These are phyloP conservation scores for Ptychoptera albimana DNA, from an alignment of 2,888 invertebrate species.

Conservation along the genomic window DNA sequence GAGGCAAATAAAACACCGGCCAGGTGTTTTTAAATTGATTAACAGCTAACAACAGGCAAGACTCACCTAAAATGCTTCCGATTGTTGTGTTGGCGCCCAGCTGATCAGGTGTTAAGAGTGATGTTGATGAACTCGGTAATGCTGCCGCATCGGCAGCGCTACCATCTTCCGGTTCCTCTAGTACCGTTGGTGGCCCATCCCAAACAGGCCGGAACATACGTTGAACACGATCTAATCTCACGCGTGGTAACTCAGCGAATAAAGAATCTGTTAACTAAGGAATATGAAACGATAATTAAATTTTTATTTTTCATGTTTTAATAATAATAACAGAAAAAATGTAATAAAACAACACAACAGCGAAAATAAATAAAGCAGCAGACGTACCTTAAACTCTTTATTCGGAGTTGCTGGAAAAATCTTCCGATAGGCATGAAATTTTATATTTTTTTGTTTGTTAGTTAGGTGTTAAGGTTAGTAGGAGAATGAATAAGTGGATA, in stretches of 20 bases:
- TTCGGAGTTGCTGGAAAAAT: constrained; percentile 32
- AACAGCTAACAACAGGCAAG: background rate
- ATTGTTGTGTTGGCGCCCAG: constrained; percentile 29
- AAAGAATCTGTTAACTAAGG: constrained; percentile 26
- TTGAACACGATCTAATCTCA: constrained; percentile 50
- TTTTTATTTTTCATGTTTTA: background rate
- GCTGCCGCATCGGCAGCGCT: background rate
- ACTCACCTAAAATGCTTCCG: constrained; percentile 30
- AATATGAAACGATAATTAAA: constrained; percentile 1
- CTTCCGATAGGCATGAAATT: constrained; percentile 12
- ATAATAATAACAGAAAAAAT: background rate
- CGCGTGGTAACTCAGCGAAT: constrained; percentile 37
- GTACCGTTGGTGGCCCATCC: constrained; percentile 41
- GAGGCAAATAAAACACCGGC: background rate
- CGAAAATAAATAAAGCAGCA: constrained; percentile 5
- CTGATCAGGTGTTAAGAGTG: constrained; percentile 14
- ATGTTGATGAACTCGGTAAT: constrained; percentile 16
- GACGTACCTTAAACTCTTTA: constrained; percentile 26
- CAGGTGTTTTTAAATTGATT: constrained; percentile 1
- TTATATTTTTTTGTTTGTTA: constrained; percentile 2
- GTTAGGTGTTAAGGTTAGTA: background rate
- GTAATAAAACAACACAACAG: background rate
- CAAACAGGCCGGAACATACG: constrained; percentile 34
- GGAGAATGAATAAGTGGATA: constrained; percentile 6
- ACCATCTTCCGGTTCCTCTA: constrained; percentile 40